Base-by-base conservation (phyloP, 2,113 vertebrate genomes). In the Salvelinus namaycush region DNA sequence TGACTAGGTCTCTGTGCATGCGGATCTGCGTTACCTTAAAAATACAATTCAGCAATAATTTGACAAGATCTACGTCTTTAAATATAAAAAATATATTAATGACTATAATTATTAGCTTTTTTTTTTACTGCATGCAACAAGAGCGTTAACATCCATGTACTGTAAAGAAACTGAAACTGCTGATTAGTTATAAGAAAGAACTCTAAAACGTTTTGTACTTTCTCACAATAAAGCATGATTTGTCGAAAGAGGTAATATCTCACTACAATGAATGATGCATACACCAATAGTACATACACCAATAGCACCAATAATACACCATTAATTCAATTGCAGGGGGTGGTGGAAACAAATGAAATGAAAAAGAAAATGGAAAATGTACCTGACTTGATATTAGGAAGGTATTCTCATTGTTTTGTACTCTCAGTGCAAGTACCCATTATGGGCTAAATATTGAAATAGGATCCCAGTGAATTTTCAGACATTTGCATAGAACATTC, bases 161-260 rank as follows among this genome's bases (percentile, higher is more conserved):
- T 13, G 73, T 59, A 78, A 83, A 51, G 14, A 51, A 51, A 51
- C 3, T 51, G 14, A 51, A 51, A 82, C 75, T 86, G 81, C 86
- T 85, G 66, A 26, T 44, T 34, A 79, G 27, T 75, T 44, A 57
- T 70, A 54, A 44, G 72, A 64, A 27, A 78, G 2, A 75, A n/a
- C 51, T 69, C n/a, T 57, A 68, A 0, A 84, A 12, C 54, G 60
- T 73, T 81, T 84, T 77, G 60, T 72, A 84, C 73, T 62, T 73
- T 83, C 72, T 73, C 73, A 87, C 79, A 81, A 79, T 88, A 87
- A 91, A 89, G 83, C 80, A 84, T 88, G 82, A 90, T 93, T 92
- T 91, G 92, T 91, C 92, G 72, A 83, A 88, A 86, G 78, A 67
- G 31, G 34, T 80, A 71, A 88, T 71, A 81, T 82, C 82, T 87